Base-by-base conservation (phyloP, 2,113 vertebrate species). In the Apteryx mantelli region DNA sequence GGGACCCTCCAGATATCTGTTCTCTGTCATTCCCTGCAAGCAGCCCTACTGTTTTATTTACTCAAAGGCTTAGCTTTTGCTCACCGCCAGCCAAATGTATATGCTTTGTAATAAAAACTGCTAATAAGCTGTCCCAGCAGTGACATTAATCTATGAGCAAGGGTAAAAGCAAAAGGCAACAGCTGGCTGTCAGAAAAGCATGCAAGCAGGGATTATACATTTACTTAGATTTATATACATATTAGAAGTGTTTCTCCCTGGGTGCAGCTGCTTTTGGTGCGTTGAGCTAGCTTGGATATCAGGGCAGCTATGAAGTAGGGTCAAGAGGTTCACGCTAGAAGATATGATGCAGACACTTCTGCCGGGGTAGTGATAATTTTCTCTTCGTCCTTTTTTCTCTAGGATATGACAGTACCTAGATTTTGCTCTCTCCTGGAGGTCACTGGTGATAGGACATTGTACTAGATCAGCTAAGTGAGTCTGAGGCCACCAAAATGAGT, bases 1-100 rank as follows among this genome's bases (percentile, higher is more conserved):
- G 83, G 65, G 97, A 96, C 96, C 95, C 90, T 7, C 2, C 76
- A 91, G 92, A 91, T 96, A 95, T 96, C 97, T 98, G 94, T 78
- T 97, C 94, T 96, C 79, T 96, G 86, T 96, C 96, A 90, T 91
- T 96, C 96, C 86, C 55, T 4, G 2, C 0, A 34, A 89, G 86
- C 89, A 94, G 81, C 55, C 76, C 82, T 21, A 4, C 58, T 42
- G 52, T 95, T 97, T 96, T 96, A 82, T 96, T 97, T 97, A 92
- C 88, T 94, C 84, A 91, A 9, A 83, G 83, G 80, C 78, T 96
- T 83, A 91, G 89, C 94, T 94, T 96, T 95, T 97, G 94, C 91
- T 86, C 88, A 89, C 80, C 85, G 77, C 68, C 81, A 91, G 87
- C 82, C 87, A 87, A 82, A 94, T 76, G 60, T 88, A 55, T 91